phyloP scores from a whole-genome alignment of 2,113 vertebrate genomes.

The Gambusia affinis region DNA sequence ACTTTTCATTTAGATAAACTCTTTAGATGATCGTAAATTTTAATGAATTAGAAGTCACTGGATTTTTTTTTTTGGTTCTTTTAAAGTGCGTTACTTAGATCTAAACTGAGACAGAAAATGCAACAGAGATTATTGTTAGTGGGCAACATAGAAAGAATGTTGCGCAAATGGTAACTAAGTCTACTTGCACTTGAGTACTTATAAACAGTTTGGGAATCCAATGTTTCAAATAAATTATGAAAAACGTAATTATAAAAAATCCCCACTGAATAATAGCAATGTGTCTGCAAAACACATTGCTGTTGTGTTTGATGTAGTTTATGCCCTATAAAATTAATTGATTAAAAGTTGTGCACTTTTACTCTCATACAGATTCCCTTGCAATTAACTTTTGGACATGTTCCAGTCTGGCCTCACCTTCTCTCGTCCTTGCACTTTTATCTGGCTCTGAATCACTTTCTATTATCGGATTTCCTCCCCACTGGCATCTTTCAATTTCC shows the following conservation, averaged over 20 bases:
- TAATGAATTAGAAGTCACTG: not conserved
- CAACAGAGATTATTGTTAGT: not conserved
- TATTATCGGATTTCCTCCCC: slow-evolving; percentile 61
- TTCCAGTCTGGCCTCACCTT: slow-evolving; percentile 27
- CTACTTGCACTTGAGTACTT: not conserved
- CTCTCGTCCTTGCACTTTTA: slow-evolving; percentile 26
- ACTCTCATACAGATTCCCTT: slow-evolving; percentile 15
- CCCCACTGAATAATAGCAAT: too few relatives aligned
- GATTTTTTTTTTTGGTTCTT: not conserved
- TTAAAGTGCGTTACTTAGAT: not conserved
- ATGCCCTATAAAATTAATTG: not conserved
- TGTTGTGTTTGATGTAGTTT: not conserved
- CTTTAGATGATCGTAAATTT: not conserved
- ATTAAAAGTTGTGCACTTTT: slow-evolving; percentile 6
- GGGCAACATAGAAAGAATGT: not conserved
- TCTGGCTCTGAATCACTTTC: slow-evolving; percentile 47
- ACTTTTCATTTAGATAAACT: not conserved
- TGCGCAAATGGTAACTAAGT: not conserved
- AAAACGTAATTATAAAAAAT: not conserved
- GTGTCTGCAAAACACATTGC: too few relatives aligned
- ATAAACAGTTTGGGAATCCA: not conserved
- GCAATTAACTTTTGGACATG: slow-evolving; percentile 24
- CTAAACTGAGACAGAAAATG: not conserved
- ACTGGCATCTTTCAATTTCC: slow-evolving; percentile 79
- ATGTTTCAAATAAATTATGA: not conserved